Percentiles rank a stretch among this genome's conserved stretches.
phyloP scores from a whole-genome alignment of 1,140 invertebrate genomes.

The Ceratitis capitata region DNA sequence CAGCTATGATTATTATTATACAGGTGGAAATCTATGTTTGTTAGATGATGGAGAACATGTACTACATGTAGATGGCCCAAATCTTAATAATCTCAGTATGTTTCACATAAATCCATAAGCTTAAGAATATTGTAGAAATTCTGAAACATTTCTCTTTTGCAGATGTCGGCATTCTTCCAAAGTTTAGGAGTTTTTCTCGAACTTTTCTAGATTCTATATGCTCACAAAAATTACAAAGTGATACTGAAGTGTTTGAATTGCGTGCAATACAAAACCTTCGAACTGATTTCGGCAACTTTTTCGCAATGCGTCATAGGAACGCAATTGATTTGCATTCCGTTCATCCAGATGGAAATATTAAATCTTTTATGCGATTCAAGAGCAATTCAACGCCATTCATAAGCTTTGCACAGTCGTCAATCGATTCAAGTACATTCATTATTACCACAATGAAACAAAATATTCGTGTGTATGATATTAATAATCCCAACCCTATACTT shows the following conservation, averaged over 20 bases:
- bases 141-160: no score
- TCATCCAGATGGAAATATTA: neutral
- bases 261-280: neutral
- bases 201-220: neutral
- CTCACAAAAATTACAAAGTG: neutral
- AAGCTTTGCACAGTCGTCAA: slow-evolving; percentile 40
- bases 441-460: slow-evolving; percentile 43
- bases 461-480: slow-evolving; percentile 41
- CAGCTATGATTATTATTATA: slow-evolving; percentile 44
- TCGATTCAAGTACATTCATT: slow-evolving; percentile 21
- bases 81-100: slow-evolving; percentile 26
- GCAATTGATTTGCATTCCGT: neutral
- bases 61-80: slow-evolving; percentile 26
- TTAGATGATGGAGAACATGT: slow-evolving; percentile 11
- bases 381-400: slow-evolving; percentile 42
- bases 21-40: slow-evolving; percentile 43
- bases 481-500: neutral
- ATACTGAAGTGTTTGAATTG: slow-evolving; percentile 43
- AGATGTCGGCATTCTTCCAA: neutral
- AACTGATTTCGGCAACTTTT: neutral
- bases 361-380: slow-evolving; percentile 36
- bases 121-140: no score
- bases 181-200: neutral
- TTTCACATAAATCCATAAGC: no score
- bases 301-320: slow-evolving; percentile 33